Base-by-base conservation (phyloP, 2,888 invertebrate genomes). In the Thera britannica region DNA sequence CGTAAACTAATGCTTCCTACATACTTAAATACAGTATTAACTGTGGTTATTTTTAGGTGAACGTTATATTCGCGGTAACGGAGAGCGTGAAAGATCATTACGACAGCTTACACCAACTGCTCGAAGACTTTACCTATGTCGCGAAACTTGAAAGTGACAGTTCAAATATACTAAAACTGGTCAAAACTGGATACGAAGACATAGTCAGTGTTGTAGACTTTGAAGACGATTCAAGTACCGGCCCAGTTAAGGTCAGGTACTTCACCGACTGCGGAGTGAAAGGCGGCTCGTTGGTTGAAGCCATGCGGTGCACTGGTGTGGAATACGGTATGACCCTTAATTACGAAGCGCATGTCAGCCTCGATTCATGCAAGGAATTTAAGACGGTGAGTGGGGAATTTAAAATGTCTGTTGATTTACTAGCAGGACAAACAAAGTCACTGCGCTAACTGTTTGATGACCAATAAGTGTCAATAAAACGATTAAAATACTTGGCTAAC, bases 41-140 rank as follows among this genome's bases (percentile, higher is more conserved):
- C 60, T 67, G 55, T 54, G 46, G 55, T 61, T 70, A 70, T 66
- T 91, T 93, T 75, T 79, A 95, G 94, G 95, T 97, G 52, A 97
- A 97, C 88, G 95, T 98, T 6, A 98, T 98, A 78, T 97, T 98
- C 86, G 98, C 98, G 0, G 97, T 97, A 0, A 97, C 97, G 0
- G 94, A 95, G 77, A 93, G 95, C 68, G 96, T 96, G 52, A 94
- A 95, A 7, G 81, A 87, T 6, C 95, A 96, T 62, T 98, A 98
- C 87, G 92, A 95, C 70, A 93, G 95, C 75, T 90, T 98, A 54
- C 95, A 95, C 62, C 89, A 94, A 44, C 92, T 97, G 35, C 94
- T 98, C 72, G 95, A 94, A 67, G 95, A 95, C 76, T 95, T 97
- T 71, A 96, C 97, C 0, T 96, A 96, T 76, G 96, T 97, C 0